phyloP scores from a whole-genome alignment of 2,113 vertebrate genomes.

The Menura novaehollandiae region DNA sequence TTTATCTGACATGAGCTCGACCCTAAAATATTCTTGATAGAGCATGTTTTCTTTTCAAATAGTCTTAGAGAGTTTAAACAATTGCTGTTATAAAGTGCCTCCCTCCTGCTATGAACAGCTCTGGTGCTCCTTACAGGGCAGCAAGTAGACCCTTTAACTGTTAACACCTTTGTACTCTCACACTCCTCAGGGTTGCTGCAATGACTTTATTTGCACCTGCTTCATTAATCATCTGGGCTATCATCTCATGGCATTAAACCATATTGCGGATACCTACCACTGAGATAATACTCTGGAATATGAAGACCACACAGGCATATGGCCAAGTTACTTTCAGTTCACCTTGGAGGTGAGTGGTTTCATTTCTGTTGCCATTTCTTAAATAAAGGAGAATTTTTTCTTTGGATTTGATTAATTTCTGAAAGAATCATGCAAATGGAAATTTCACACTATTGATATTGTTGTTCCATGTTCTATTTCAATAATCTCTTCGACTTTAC shows the following conservation, averaged over 20 bases:
- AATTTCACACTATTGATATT: neutral
- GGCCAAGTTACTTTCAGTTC: slow-evolving; percentile 49
- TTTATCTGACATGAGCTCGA: neutral
- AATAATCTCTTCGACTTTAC: neutral
- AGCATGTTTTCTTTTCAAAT: neutral
- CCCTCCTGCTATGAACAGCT: neutral
- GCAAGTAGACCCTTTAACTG: slow-evolving; percentile 58
- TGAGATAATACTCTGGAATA: slow-evolving; percentile 63
- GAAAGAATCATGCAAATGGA: neutral
- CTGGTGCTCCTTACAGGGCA: neutral
- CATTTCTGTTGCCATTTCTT: neutral
- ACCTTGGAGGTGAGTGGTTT: slow-evolving; percentile 12
- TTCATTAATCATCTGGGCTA: slow-evolving; percentile 51
- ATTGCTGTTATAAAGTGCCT: neutral
- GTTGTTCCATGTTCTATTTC: neutral
- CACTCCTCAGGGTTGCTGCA: slow-evolving; percentile 61
- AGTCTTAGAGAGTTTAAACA: neutral
- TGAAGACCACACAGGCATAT: slow-evolving; percentile 71
- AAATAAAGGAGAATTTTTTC: neutral
- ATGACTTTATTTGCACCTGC: slow-evolving; percentile 61
- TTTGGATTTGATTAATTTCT: neutral
- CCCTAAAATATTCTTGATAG: neutral
- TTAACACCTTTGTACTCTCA: slow-evolving; percentile 55
- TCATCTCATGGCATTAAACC: slow-evolving; percentile 56
- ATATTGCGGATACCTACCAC: slow-evolving; percentile 37